phyloP scores from a whole-genome alignment of 2,113 vertebrate genomes.

The Phodopus roborovskii region DNA sequence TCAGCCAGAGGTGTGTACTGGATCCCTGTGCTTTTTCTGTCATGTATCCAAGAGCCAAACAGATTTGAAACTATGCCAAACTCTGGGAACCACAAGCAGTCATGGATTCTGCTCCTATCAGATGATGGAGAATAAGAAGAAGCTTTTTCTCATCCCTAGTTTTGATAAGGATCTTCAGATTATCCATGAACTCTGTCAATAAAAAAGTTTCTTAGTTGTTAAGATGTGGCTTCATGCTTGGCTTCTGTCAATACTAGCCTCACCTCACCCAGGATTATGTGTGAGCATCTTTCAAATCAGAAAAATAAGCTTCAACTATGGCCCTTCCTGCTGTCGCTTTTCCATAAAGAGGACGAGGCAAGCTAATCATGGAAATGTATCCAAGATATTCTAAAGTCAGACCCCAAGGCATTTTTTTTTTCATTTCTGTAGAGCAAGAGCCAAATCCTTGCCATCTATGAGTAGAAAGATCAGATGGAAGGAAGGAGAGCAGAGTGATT shows the following conservation, averaged over 20 bases:
- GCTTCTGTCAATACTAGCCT: background rate
- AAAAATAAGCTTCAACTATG: background rate
- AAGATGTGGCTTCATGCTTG: background rate
- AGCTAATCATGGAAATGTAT: background rate
- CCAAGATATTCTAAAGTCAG: background rate
- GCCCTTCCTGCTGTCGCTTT: background rate
- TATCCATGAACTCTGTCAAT: background rate
- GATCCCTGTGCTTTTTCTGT: background rate
- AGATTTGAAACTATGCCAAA: background rate
- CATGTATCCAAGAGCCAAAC: background rate
- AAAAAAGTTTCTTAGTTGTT: background rate
- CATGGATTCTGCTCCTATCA: background rate
- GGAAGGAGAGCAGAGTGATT: fast-evolving
- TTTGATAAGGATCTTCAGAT: background rate
- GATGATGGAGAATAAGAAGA: background rate
- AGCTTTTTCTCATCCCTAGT: background rate
- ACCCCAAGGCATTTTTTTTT: background rate
- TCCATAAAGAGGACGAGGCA: background rate
- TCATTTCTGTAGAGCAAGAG: background rate
- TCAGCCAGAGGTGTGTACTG: background rate
- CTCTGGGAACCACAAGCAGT: background rate
- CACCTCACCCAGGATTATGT: background rate
- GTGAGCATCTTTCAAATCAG: background rate
- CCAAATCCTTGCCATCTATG: background rate
- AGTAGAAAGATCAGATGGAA: background rate